These are phyloP conservation scores for Neoitamus cyanurus DNA, from an alignment of 2,888 invertebrate species.

Conservation along the genomic window DNA sequence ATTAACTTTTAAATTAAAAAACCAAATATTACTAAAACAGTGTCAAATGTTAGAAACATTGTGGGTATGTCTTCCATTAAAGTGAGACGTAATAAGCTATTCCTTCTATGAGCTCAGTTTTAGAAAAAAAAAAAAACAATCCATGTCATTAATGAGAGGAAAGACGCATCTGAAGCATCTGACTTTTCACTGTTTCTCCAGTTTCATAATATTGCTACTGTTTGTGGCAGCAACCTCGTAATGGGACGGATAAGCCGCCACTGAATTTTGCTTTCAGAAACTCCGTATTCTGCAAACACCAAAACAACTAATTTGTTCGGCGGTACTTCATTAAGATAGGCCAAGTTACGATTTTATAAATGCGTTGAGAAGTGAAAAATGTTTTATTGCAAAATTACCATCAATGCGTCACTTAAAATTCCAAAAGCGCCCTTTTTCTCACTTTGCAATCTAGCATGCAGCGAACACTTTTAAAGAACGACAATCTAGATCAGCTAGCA, in stretches of 20 bases:
- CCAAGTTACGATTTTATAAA: background rate
- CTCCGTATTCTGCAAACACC: background rate
- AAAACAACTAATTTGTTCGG: background rate
- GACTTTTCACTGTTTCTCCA: background rate
- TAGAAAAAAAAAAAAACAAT: background rate
- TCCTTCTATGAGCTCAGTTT: too few species aligned
- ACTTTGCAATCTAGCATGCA: background rate
- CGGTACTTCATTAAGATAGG: background rate
- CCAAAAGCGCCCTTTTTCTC: background rate
- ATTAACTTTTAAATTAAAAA: too few species aligned
- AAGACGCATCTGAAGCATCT: background rate
- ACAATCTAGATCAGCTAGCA: background rate
- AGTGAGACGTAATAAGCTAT: too few species aligned
- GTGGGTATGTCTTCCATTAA: too few species aligned
- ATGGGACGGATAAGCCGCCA: background rate
- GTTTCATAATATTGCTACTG: background rate
- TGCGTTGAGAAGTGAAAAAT: background rate
- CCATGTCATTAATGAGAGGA: background rate
- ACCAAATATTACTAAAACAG: too few species aligned
- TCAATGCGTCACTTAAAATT: background rate
- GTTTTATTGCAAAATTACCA: background rate
- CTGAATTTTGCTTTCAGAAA: background rate
- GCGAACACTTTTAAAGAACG: background rate
- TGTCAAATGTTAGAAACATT: too few species aligned
- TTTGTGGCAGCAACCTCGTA: background rate